Evolutionary conservation across 2,797 vertebrate genomes (phyloP).

Genomic region (Myotis vivesi): DNA sequence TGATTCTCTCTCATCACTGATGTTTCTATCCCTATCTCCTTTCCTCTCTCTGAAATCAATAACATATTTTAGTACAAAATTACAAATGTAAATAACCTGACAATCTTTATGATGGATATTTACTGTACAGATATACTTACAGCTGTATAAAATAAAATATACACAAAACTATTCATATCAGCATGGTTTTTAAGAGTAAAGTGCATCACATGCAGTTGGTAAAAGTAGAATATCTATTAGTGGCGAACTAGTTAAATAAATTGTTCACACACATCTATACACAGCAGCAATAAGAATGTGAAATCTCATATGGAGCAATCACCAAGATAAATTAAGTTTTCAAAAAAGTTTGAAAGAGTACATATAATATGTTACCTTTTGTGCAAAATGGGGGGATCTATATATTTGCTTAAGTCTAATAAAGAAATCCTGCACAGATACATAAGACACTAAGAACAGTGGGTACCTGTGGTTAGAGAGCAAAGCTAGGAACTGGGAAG

Average conservation of each 20-base stretch:
- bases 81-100: slow-evolving; percentile 29
- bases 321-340: background rate
- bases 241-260: background rate
- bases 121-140: background rate
- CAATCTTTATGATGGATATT: background rate
- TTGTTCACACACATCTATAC: background rate
- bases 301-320: background rate
- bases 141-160: background rate
- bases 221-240: background rate
- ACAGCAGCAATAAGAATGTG: background rate
- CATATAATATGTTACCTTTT: background rate
- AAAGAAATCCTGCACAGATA: background rate
- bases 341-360: background rate
- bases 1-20: background rate
- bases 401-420: background rate
- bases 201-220: background rate
- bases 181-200: background rate
- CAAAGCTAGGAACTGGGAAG: background rate
- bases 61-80: background rate
- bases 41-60: background rate
- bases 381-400: background rate
- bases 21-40: background rate
- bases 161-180: background rate
- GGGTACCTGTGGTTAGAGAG: background rate
- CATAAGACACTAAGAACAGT: background rate